Evolutionary conservation across 1,140 invertebrate species (phyloP), one percentile per base, ranked within the genome.

Genomic region (Melipona quadrifasciata): DNA sequence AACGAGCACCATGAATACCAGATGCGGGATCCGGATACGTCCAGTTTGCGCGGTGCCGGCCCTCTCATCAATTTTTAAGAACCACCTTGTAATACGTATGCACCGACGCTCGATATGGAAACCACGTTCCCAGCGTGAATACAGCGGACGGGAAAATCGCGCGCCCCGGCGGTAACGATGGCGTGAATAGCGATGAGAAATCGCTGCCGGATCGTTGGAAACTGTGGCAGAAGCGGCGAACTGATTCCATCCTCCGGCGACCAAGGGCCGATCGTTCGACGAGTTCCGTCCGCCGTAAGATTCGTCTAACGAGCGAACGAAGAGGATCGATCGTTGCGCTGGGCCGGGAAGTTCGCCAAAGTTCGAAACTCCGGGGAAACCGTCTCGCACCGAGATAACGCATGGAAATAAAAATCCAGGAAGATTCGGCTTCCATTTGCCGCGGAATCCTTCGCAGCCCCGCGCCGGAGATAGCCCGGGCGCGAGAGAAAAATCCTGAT

Each of bases 1-100:
- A 86, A 88, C 75, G 51, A 82, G 64, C 90, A 93, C 89, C 92
- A 95, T 95, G 94, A 95, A 95, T 95, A 94, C 94, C 64, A 94
- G 89, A 95, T 94, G 94, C 83, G 84, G 89, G 90, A 91, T 93
- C 92, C 93, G 93, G 94, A 87, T 90, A 90, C 88, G 94, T 95
- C 93, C 93, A 93, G 93, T 93, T 94, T 93, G 93, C 92, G 90
- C 90, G 92, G 91, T 90, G 89, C 89, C 86, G 73, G 87, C 90
- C 92, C 90, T 90, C 89, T 90, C 93, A 94, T 95, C 93, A 95
- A 95, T 95, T 94, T 95, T 95, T 95, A 94, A 94, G 90, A 92
- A 90, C 90, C 88, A 86, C 85, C 90, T 68, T 88, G 92, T 90
- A 92, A 89, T 90, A 90, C 87, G 88, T 89, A 90, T 90, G 89